These are phyloP conservation scores for Poeciliopsis presidionis DNA, from an alignment of 2,797 vertebrate genomes.

Conservation along the genomic window DNA sequence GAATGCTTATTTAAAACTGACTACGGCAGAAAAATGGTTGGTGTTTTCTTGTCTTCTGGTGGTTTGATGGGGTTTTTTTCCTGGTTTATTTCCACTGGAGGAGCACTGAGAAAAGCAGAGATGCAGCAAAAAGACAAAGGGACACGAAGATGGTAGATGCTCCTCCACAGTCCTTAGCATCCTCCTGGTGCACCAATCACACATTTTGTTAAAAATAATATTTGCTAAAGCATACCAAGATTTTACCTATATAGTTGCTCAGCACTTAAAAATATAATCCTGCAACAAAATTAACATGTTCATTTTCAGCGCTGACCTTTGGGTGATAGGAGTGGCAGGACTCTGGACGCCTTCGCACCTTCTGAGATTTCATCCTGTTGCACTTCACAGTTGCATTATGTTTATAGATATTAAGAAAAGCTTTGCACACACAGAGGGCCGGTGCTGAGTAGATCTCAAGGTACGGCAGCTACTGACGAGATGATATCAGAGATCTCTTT, in stretches of 20 bases:
- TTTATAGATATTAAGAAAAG: slow-evolving; percentile 81
- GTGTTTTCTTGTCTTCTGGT: background rate
- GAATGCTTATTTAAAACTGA: background rate
- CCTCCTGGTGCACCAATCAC: slow-evolving; percentile 80
- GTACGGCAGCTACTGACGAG: background rate
- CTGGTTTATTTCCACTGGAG: slow-evolving; percentile 53
- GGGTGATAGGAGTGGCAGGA: slow-evolving; percentile 94
- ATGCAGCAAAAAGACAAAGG: slow-evolving; percentile 63
- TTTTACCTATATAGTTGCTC: too few relatives aligned
- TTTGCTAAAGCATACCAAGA: background rate
- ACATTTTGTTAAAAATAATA: background rate
- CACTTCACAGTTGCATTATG: slow-evolving; percentile 96
- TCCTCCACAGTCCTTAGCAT: slow-evolving; percentile 92
- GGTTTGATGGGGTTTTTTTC: background rate
- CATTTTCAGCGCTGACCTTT: slow-evolving; percentile 79
- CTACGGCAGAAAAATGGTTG: background rate
- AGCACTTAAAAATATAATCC: rapidly evolving
- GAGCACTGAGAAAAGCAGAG: slow-evolving; percentile 69
- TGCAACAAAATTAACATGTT: background rate
- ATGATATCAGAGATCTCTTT: background rate
- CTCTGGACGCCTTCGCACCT: slow-evolving; percentile 88
- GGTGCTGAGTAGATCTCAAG: background rate
- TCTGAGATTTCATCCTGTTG: slow-evolving; percentile 95
- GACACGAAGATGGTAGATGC: slow-evolving; percentile 72
- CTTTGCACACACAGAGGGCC: too few relatives aligned